A percentile compares a stretch with the other conserved stretches of the same genome.
These are phyloP conservation scores for Diachasmimorpha longicaudata DNA, from an alignment of 1,140 invertebrate genomes.

Conservation along the genomic window DNA sequence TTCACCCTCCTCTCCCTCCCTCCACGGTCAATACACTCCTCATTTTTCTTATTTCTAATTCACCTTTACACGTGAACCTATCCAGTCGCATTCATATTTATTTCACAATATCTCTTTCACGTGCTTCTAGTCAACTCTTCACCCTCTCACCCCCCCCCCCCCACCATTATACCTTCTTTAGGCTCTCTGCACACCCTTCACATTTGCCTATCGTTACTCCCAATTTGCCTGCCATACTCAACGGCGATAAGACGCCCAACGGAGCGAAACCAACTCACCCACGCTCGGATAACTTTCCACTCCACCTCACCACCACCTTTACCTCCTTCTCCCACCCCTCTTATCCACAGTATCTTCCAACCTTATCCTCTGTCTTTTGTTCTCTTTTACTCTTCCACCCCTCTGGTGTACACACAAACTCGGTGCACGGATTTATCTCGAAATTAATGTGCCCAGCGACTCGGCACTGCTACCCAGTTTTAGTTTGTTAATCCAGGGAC, in stretches of 20 bases:
- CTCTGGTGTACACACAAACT: neutral
- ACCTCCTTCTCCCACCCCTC: neutral
- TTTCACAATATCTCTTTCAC: neutral
- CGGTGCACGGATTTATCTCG: neutral
- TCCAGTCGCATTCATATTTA: neutral
- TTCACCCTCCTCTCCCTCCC: neutral
- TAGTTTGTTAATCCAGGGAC: neutral
- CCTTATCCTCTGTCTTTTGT: neutral
- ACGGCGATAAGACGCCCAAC: constrained; percentile 17
- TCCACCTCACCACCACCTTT: neutral
- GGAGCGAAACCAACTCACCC: neutral
- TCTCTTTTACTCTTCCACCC: neutral
- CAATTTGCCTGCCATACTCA: constrained; percentile 13
- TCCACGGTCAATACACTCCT: constrained; percentile 11
- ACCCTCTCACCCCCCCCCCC: neutral
- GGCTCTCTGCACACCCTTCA: neutral
- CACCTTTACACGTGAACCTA: constrained; percentile 1
- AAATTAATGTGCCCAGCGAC: constrained; percentile 8
- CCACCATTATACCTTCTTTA: neutral
- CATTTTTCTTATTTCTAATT: neutral
- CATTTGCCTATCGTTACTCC: neutral
- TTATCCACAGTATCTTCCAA: no score
- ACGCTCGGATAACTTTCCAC: constrained; percentile 15
- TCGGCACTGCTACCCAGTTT: neutral
- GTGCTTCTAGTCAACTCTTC: neutral